A percentile compares a stretch with the other conserved stretches of the same genome.
These are phyloP conservation scores for Calypte anna DNA, from an alignment of 2,113 vertebrate genomes.

Conservation along the genomic window DNA sequence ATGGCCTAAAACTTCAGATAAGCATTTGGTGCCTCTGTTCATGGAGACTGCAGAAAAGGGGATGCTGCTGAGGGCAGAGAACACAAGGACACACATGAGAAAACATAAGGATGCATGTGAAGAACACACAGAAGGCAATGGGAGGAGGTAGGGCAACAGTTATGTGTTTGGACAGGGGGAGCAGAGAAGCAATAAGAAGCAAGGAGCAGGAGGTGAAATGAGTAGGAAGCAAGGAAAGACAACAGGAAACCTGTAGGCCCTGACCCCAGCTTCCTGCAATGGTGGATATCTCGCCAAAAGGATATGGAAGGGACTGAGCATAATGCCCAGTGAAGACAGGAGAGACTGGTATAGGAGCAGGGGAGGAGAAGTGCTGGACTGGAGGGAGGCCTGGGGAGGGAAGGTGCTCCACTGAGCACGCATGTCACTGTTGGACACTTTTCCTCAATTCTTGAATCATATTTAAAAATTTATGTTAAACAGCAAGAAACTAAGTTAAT, in stretches of 20 bases:
- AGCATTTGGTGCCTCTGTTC: not conserved
- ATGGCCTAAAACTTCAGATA: not conserved
- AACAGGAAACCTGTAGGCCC: not conserved
- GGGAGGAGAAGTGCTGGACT: not conserved
- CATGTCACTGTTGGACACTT: not conserved
- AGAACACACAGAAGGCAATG: not conserved
- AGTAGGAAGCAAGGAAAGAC: not conserved
- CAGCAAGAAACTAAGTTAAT: not conserved
- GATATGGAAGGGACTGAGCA: rapidly evolving
- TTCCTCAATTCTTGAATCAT: not conserved
- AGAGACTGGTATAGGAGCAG: not conserved
- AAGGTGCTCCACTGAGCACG: not conserved
- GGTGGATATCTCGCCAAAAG: rapidly evolving
- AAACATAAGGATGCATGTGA: not conserved
- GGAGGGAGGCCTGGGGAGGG: not conserved
- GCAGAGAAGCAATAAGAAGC: not conserved
- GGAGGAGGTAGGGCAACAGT: not conserved
- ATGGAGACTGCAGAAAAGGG: rapidly evolving
- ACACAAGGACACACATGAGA: not conserved
- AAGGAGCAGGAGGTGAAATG: not conserved
- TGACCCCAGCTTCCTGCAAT: not conserved
- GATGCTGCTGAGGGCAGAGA: not conserved
- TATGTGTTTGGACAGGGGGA: not conserved
- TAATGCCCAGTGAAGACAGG: not conserved
- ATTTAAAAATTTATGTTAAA: not conserved